Evolutionary conservation across 2,888 invertebrate species (phyloP), one percentile per base, ranked within the genome.

Genomic region (Sylvicola cinctus): DNA sequence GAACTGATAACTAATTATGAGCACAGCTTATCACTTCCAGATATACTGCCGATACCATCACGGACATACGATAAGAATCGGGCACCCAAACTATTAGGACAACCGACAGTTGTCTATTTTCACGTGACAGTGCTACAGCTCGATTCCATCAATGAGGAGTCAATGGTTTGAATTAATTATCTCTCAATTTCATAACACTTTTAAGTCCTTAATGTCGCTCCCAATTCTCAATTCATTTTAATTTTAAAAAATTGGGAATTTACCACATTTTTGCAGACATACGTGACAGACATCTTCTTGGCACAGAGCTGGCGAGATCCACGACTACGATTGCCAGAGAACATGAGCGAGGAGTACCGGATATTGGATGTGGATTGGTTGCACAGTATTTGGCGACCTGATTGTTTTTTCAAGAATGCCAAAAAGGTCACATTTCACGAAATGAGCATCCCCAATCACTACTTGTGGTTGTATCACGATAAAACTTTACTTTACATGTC

Each of bases 131-230:
- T 87, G 2, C 61, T 87, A 39, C 85, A 85, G 32, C 60, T 90
- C 44, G 88, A 90, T 61, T 88, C 88, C n/a, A 88, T 91, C 42
- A 87, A 90, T 51, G 91, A 90, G 54, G 87, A 88, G 56, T 87
- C 87, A 29, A 91, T 91, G 90, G 84, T 79, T 55, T 13, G 28
- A 28, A 28, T 13, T 28, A 28, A 7, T n/a, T 20, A n/a, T 20
- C 25, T 16, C 20, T 25, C 16, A 33, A 13, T 37, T 13, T 16
- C n/a, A 16, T 10, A 13, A 23, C 15, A 37, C 11, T 25, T 28
- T 17, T 16, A 20, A 15, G 20, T 16, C 29, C 36, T 20, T 15
- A 15, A 32, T 32, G n/a, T n/a, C n/a, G n/a, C n/a, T n/a, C n/a
- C n/a, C n/a, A n/a, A n/a, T n/a, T n/a, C n/a, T n/a, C n/a, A n/a